A percentile compares a stretch with the other conserved stretches of the same genome.
These are phyloP conservation scores for Tinea semifulvella DNA, from an alignment of 2,888 invertebrate genomes.

Conservation along the genomic window DNA sequence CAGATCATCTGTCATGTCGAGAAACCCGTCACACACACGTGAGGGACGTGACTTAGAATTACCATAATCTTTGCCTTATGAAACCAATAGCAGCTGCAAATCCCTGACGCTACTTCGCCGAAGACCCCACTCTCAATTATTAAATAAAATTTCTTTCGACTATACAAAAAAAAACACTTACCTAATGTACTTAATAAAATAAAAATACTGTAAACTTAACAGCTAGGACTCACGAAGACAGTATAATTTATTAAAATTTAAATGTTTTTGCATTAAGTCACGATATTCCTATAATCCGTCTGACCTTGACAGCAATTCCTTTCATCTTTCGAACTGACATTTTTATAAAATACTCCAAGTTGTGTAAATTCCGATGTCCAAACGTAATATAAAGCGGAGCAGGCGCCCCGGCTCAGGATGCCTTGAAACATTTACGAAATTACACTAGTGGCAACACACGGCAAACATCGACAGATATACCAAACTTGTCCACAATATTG, in stretches of 20 bases:
- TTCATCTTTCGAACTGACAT: neutral
- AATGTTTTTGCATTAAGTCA: conserved; percentile 2
- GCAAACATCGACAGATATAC: too few species aligned
- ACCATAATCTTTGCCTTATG: neutral
- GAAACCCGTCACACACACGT: conserved; percentile 5
- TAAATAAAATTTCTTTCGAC: too few species aligned
- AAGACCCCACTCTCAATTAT: too few species aligned
- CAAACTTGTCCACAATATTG: too few species aligned
- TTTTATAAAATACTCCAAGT: neutral
- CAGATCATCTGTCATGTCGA: neutral
- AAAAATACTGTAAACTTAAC: too few species aligned
- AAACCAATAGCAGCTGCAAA: too few species aligned
- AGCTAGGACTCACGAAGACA: too few species aligned
- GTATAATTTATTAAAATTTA: too few species aligned
- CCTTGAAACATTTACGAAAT: conserved; percentile 14
- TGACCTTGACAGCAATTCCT: neutral
- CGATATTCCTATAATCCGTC: neutral
- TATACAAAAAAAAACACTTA: too few species aligned
- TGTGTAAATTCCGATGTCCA: conserved; percentile 11
- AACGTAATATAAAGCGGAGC: conserved; percentile 6
- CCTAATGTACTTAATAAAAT: too few species aligned
- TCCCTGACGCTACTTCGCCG: too few species aligned
- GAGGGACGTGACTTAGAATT: conserved; percentile 3
- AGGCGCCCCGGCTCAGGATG: conserved; percentile 6
- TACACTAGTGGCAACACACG: conserved; percentile 10